These are phyloP conservation scores for Dasypogon diadema DNA, from an alignment of 2,888 invertebrate genomes.

Conservation along the genomic window DNA sequence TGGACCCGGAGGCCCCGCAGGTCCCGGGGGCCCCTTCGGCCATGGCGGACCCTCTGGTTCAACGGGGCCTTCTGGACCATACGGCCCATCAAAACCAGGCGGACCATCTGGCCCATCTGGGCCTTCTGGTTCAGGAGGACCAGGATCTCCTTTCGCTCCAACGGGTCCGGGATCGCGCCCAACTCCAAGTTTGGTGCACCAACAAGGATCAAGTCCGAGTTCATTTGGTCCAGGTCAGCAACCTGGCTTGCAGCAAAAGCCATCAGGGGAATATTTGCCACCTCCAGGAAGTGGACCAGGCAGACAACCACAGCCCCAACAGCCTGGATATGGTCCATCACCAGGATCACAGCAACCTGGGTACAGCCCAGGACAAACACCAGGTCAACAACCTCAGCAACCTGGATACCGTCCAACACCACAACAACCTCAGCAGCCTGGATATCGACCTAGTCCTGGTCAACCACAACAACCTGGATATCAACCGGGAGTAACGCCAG, in stretches of 20 bases:
- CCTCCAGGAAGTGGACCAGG: too few species aligned
- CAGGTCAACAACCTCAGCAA: not conserved
- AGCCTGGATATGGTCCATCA: not conserved
- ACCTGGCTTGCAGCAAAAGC: not conserved
- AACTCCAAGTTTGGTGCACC: too few species aligned
- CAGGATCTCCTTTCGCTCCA: not conserved
- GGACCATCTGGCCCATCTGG: not conserved
- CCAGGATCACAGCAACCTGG: not conserved
- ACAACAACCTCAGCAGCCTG: not conserved
- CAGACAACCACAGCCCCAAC: not conserved
- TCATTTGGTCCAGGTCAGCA: too few species aligned
- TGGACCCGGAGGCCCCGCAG: not conserved
- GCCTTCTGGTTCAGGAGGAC: not conserved
- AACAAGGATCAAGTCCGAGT: not conserved
- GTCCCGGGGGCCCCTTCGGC: not conserved
- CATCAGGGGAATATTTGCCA: not conserved
- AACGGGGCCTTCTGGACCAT: slow-evolving; percentile 15
- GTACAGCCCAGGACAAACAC: not conserved
- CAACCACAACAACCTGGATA: not conserved
- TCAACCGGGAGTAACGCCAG: not conserved
- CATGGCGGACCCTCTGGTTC: not conserved
- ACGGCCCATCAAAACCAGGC: not conserved
- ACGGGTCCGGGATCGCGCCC: not conserved
- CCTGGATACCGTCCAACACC: not conserved
- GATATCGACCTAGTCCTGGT: not conserved